Evolutionary conservation across 2,888 invertebrate genomes (phyloP), one percentile per base, ranked within the genome.

Genomic region (Leptarthrus brevirostris): DNA sequence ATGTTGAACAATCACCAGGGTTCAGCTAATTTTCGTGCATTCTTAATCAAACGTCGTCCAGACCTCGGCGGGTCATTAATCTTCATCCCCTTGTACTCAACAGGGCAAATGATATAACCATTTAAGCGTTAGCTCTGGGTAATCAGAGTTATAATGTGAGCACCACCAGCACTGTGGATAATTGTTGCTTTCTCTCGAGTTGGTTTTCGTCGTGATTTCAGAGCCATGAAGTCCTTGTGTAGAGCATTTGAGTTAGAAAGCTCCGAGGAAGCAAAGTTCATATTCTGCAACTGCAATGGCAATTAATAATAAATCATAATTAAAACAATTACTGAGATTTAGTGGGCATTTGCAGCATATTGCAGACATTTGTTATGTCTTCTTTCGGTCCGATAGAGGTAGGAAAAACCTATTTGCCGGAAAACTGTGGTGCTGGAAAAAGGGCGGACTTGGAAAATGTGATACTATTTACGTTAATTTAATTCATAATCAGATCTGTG

Each of bases 281-380:
- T 66, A 61, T 52, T 36, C 47, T 64, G 52, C 34, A 54, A 64
- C 61, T 69, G 73, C 56, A 52, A 73, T 69, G 52, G 74, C 72
- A 74, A 76, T 76, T 72, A 76, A 58, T 72, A 76, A 76, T 76
- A 76, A 74, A 74, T 76, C 76, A 76, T 74, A 74, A 76, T 76
- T 76, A 76, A 76, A 76, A 74, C 74, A 74, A 76, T 76, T 76
- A 69, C 73, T 52, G 36, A 56, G 74, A 74, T 70, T 74, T 70
- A 71, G 66, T 74, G 70, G 72, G 72, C 54, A 54, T 72, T 71
- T 61, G 58, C 58, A 66, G 56, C 54, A 72, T 54, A 71, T 54
- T 71, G 71, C 53, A 71, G 54, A 54, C 54, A 54, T 70, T 70
- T 70, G 70, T 49, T 66, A 66, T 26, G 66, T 66, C 36, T 61